Evolutionary conservation across 2,797 vertebrate species (phyloP).

Genomic region (Falco columbarius): DNA sequence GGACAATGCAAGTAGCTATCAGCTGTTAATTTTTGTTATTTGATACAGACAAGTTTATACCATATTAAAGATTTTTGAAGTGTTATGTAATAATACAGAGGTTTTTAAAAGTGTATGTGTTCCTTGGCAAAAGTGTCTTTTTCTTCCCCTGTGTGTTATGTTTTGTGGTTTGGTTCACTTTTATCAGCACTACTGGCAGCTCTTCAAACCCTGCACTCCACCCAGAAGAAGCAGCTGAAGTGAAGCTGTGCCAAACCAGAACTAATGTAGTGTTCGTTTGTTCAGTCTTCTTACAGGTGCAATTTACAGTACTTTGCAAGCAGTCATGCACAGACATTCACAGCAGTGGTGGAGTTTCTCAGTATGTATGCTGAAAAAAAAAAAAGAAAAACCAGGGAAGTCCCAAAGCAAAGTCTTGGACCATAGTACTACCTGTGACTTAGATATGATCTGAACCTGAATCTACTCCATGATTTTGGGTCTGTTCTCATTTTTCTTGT

Average conservation of each 20-base stretch:
- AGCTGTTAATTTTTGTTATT: neutral
- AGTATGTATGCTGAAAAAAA: neutral
- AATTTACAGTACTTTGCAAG: neutral
- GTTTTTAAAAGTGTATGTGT: neutral
- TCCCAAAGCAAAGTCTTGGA: neutral
- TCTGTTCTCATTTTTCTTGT: neutral
- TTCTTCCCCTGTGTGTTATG: neutral
- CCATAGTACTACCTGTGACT: neutral
- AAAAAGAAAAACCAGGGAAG: neutral
- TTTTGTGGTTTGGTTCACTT: constrained; percentile 22
- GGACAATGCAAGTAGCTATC: neutral
- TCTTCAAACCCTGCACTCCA: neutral
- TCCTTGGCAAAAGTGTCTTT: neutral
- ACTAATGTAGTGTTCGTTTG: constrained; percentile 8
- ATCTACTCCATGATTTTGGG: neutral
- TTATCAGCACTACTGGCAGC: constrained; percentile 12
- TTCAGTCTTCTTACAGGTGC: constrained; percentile 31
- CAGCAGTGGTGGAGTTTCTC: neutral
- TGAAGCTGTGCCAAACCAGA: constrained; percentile 34
- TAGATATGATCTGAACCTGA: neutral
- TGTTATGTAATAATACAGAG: neutral
- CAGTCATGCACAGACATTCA: neutral
- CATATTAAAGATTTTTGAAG: neutral
- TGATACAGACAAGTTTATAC: neutral
- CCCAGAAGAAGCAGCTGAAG: constrained; percentile 24